A percentile compares a stretch with the other conserved stretches of the same genome.
Evolutionary conservation across 1,140 invertebrate genomes (phyloP).

Genomic region (Mya arenaria): DNA sequence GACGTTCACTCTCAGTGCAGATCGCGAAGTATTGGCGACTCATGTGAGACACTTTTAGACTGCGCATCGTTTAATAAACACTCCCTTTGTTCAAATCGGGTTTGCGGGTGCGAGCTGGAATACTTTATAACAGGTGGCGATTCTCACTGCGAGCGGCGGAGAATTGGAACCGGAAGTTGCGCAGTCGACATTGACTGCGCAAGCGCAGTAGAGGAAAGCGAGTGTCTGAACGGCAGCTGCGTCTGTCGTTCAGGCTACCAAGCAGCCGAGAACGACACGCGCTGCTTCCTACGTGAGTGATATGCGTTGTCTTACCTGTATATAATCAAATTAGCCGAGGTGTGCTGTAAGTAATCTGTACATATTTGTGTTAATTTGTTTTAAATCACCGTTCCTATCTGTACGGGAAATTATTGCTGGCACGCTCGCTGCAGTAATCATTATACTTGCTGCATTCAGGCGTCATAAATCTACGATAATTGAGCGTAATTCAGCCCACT

Average conservation of each 20-base stretch:
- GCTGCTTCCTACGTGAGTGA: too few relatives aligned
- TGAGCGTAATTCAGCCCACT: too few relatives aligned
- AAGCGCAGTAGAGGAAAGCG: slow-evolving; percentile 55
- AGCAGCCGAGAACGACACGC: slow-evolving; percentile 46
- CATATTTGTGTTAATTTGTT: too few relatives aligned
- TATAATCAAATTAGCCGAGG: too few relatives aligned
- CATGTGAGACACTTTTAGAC: slow-evolving; percentile 19
- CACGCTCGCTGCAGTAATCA: too few relatives aligned
- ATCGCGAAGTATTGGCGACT: slow-evolving; percentile 51
- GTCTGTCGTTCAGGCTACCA: slow-evolving; percentile 51
- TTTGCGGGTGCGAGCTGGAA: slow-evolving; percentile 17
- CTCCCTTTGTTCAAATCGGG: slow-evolving; percentile 18
- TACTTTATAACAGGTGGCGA: background rate
- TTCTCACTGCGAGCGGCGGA: slow-evolving; percentile 7
- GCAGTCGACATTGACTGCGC: slow-evolving; percentile 57
- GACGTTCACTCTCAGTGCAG: slow-evolving; percentile 31
- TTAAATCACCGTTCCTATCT: too few relatives aligned
- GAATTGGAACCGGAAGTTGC: slow-evolving; percentile 49
- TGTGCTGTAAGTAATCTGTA: too few relatives aligned
- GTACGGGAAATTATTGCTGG: too few relatives aligned
- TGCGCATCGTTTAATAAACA: slow-evolving; percentile 12
- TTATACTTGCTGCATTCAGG: too few relatives aligned
- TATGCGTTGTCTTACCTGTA: too few relatives aligned
- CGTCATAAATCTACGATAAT: too few relatives aligned
- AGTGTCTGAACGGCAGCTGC: slow-evolving; percentile 54